phyloP scores from a whole-genome alignment of 2,797 vertebrate species.

The Falco rusticolus region DNA sequence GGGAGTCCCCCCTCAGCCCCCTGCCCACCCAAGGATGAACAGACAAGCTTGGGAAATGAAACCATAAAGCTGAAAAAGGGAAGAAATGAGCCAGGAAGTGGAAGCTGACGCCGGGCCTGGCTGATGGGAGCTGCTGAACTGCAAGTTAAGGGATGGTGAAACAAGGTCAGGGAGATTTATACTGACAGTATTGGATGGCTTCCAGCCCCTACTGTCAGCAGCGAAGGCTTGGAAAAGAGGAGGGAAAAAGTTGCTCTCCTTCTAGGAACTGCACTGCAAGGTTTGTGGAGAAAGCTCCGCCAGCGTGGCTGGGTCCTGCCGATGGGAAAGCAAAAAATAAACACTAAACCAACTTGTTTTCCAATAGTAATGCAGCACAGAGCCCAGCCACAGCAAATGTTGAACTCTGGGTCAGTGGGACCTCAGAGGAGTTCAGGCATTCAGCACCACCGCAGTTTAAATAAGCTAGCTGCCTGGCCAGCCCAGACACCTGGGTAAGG shows the following conservation, averaged over 20 bases:
- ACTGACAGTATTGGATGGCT: neutral
- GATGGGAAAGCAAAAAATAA: neutral
- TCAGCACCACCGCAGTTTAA: neutral
- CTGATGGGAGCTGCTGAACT: neutral
- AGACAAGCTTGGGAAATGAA: neutral
- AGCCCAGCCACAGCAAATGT: neutral
- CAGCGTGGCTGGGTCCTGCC: accelerated
- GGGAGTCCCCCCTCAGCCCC: neutral
- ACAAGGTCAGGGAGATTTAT: conserved; percentile 56
- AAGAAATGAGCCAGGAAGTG: conserved; percentile 22
- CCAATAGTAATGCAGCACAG: accelerated
- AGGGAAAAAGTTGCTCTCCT: conserved; percentile 53
- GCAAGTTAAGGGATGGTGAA: conserved; percentile 27
- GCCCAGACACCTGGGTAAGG: neutral
- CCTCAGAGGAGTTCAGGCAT: neutral
- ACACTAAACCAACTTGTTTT: neutral
- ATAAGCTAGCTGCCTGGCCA: neutral
- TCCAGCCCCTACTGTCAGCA: conserved; percentile 28
- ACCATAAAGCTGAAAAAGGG: neutral
- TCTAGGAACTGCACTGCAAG: conserved; percentile 19
- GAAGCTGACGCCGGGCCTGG: neutral
- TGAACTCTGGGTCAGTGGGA: neutral
- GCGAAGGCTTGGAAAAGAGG: conserved; percentile 5
- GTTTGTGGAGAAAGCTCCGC: neutral
- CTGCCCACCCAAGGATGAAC: conserved; percentile 24